phyloP scores from a whole-genome alignment of 2,797 vertebrate species.

The Heteromormyrus szaboi region DNA sequence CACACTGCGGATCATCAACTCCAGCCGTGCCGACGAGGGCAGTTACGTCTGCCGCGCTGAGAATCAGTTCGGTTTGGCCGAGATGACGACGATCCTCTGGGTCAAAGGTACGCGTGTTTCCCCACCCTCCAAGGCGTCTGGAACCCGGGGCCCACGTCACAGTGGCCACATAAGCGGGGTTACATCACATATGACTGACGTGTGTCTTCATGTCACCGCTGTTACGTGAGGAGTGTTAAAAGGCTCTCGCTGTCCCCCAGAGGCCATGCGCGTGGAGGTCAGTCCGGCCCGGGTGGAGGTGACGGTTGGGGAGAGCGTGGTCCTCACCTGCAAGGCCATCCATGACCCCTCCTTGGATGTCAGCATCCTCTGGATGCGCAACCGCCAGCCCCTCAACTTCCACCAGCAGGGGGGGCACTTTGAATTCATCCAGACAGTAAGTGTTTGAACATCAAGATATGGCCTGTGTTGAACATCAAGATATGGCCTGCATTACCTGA shows the following conservation, averaged over 20 bases:
- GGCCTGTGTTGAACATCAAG: background rate
- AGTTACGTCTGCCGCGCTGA: slow-evolving; percentile 80
- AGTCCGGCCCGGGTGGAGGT: slow-evolving; percentile 81
- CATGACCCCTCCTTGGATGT: slow-evolving; percentile 85
- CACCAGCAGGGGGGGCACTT: slow-evolving; percentile 86
- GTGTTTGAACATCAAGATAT: slow-evolving; percentile 38
- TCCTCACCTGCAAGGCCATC: slow-evolving; percentile 86
- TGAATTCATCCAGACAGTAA: slow-evolving; percentile 93
- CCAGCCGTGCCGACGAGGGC: slow-evolving; percentile 86
- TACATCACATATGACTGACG: background rate
- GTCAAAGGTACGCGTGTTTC: slow-evolving; percentile 44
- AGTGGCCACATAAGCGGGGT: background rate
- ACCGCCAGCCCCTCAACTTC: slow-evolving; percentile 80
- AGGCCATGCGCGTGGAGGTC: slow-evolving; percentile 87
- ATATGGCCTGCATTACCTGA: background rate
- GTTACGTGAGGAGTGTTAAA: background rate
- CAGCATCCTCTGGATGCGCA: slow-evolving; percentile 83
- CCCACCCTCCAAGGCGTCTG: background rate
- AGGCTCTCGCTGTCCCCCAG: slow-evolving; percentile 46
- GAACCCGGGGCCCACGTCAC: background rate
- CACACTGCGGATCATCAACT: slow-evolving; percentile 80
- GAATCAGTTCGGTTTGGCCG: slow-evolving; percentile 88
- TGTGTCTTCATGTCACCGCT: background rate
- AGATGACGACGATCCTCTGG: slow-evolving; percentile 77
- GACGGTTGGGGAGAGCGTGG: slow-evolving; percentile 91